phyloP scores from a whole-genome alignment of 1,140 invertebrate species.

The Dysdera silvatica region DNA sequence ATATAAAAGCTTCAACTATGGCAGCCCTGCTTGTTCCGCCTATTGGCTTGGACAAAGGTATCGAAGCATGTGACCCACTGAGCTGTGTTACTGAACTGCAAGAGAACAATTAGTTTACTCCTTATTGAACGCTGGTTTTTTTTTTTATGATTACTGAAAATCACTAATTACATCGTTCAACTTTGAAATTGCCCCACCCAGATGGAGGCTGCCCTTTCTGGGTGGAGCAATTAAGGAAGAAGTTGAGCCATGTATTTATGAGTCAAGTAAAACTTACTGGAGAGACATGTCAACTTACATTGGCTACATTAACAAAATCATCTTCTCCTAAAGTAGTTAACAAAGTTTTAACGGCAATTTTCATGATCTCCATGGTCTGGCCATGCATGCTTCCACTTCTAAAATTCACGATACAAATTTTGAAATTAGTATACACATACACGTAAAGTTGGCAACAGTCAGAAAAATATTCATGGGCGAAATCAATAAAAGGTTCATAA shows the following conservation, averaged over 20 bases:
- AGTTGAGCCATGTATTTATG: no score
- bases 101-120: no score
- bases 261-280: no score
- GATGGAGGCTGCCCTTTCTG: no score
- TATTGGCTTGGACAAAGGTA: constrained; percentile 49
- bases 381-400: constrained; percentile 59
- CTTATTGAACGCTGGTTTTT: no score
- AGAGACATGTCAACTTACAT: constrained; percentile 43
- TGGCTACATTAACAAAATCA: constrained; percentile 55
- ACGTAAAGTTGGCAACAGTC: not conserved
- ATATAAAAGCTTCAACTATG: not conserved
- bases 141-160: no score
- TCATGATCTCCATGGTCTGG: constrained; percentile 54
- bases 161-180: no score
- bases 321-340: constrained; percentile 55
- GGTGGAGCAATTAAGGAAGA: no score
- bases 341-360: constrained; percentile 53
- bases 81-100: constrained; percentile 43
- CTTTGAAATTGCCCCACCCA: no score
- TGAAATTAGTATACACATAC: not conserved
- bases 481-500: not conserved
- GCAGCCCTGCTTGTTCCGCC: constrained; percentile 47
- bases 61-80: constrained; percentile 46
- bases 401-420: constrained; percentile 14
- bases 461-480: not conserved